Base-by-base conservation (phyloP, 2,888 invertebrate species). In the Prosapia bicincta region DNA sequence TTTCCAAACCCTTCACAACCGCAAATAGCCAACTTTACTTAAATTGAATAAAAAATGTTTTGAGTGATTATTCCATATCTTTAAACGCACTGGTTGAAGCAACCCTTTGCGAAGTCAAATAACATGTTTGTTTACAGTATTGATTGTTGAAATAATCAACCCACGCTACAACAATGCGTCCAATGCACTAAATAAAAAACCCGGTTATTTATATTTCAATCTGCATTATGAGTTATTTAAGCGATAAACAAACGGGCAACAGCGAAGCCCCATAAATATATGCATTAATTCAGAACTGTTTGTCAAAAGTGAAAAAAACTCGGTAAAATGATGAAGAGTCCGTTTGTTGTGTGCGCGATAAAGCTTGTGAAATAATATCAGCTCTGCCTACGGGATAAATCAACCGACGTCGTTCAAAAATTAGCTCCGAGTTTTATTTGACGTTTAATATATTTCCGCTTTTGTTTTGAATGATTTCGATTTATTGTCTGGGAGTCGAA, bases 371-470 rank as follows among this genome's bases (percentile, higher is more conserved):
- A 38, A 38, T 38, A 38, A 38, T 38, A 38, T 38, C 20, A 54
- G 20, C 54, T 20, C 54, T 3, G 54, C 54, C 54, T 54, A 54
- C 54, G 30, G 54, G 20, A 54, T 54, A 54, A 54, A 54, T 54
- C 54, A 54, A n/a, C 6, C 3, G 1, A 5, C n/a, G 3, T 54
- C 54, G 54, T 20, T 54, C 54, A 54, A 54, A 54, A 54, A 54
- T 54, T 54, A 54, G 20, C 54, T 54, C 7, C 54, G 54, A 54
- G 20, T 54, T 54, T 54, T 54, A 54, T 54, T 54, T 54, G 54
- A 54, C 54, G 54, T 54, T 54, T 54, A 54, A 54, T 54, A 54
- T 54, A 54, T 54, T 54, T 54, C 54, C 54, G 54, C 54, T 54
- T 54, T 54, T 54, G 54, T 54, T 54, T 54, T 9, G 54, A n/a